Base-by-base conservation (phyloP, 2,797 vertebrate genomes). In the Phalloptychus januarius region DNA sequence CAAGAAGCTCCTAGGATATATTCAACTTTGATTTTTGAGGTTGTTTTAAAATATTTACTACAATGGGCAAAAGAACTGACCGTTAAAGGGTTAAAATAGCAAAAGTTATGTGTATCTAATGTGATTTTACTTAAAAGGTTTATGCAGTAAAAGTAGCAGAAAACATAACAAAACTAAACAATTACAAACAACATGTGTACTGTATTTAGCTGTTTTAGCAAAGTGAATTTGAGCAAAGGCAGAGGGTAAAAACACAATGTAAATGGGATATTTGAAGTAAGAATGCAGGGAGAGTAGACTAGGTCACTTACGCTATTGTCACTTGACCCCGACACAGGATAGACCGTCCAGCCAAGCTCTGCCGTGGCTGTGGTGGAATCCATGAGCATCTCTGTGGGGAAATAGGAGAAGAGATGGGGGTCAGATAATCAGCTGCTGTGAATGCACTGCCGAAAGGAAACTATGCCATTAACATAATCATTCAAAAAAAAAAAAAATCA, bases 281-380 rank as follows among this genome's bases (percentile, higher is more conserved):
- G 61, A 78, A 33, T 20, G 11, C 1, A 42, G 13, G n/a, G 18
- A 36, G 77, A 83, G 69, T 2, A 44, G 54, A 75, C 33, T 4
- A 10, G 7, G 65, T 72, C 70, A 96, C 96, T 95, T 87, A 96
- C 96, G 61, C 96, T 96, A 86, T 94, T 96, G 83, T 96, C 95
- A 93, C 97, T 98, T 65, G 98, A 96, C 93, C 98, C 98, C 0
- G 97, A 98, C 0, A 97, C 94, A 79, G 98, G 98, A 91, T 97
- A 97, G 78, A 99, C 98, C 0, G 96, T 99, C 98, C 98, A 99
- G 88, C 98, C 98, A 76, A 99, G 96, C 93, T 99, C 98, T 1
- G 98, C 98, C 0, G 98, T 99, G 0, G 98, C 98, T 0, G 98
- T 99, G 10, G 98, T 99, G 80, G 98, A 99, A 88, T 99, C 98